These are phyloP conservation scores for Drosophila tripunctata DNA, from an alignment of 2,888 invertebrate species.

Conservation along the genomic window DNA sequence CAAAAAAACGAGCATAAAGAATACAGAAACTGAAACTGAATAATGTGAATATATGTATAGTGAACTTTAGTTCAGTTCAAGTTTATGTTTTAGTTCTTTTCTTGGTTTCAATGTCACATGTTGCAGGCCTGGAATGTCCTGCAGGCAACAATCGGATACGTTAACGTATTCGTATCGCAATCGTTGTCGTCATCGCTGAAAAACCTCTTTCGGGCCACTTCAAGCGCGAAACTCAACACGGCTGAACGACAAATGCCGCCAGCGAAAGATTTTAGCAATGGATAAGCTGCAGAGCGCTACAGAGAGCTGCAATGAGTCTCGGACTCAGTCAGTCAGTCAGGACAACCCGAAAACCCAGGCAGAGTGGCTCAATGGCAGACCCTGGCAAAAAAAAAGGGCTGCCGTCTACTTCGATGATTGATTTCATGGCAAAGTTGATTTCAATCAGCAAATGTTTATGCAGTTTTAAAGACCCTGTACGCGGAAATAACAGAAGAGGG, in stretches of 20 bases:
- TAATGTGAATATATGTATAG: conserved; percentile 2
- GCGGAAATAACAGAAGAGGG: background rate
- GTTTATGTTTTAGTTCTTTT: conserved; percentile 5
- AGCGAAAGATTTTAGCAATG: conserved; percentile 64
- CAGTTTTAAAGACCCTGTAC: conserved; percentile 44
- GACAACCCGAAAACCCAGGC: conserved; percentile 3
- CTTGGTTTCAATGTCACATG: conserved; percentile 77
- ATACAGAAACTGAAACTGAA: background rate
- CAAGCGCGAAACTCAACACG: conserved; percentile 72
- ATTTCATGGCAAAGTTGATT: conserved; percentile 82
- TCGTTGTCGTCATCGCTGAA: conserved; percentile 26
- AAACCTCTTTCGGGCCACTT: conserved; percentile 57
- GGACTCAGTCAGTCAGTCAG: too few species aligned
- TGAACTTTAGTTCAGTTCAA: conserved; percentile 21
- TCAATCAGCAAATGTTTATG: conserved; percentile 81
- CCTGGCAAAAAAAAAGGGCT: conserved; percentile 55
- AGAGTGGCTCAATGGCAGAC: conserved; percentile 15
- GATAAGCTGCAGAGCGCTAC: conserved; percentile 55
- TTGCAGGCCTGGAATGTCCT: conserved; percentile 64
- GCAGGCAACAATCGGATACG: conserved; percentile 38
- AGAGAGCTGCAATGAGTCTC: background rate
- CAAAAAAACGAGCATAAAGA: conserved; percentile 63
- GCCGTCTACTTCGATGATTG: conserved; percentile 77
- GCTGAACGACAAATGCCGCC: conserved; percentile 43
- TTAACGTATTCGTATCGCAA: conserved; percentile 7